These are phyloP conservation scores for Sprattus sprattus DNA, from an alignment of 2,113 vertebrate species.

Conservation along the genomic window DNA sequence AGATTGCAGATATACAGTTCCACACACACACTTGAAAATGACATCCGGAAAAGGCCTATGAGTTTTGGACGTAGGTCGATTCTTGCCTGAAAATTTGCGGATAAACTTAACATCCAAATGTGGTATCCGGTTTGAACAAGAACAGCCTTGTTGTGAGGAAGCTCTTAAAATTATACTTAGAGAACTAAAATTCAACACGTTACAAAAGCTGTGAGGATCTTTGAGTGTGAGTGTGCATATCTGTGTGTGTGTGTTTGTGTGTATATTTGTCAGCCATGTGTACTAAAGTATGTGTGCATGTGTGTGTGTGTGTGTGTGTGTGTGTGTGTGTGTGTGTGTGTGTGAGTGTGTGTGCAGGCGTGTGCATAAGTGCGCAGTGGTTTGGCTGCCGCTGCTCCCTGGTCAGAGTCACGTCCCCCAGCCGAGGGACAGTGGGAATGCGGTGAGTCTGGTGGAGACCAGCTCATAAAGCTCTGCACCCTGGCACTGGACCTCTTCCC, in stretches of 20 bases:
- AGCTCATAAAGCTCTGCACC: conserved; percentile 69
- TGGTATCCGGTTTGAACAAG: conserved; percentile 18
- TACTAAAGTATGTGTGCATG: background rate
- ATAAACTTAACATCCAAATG: conserved; percentile 20
- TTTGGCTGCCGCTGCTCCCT: conserved; percentile 62
- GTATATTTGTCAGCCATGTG: background rate
- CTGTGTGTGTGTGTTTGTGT: background rate
- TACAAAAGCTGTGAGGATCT: background rate
- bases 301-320: conserved; percentile 19
- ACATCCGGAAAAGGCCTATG: background rate
- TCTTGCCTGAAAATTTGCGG: conserved; percentile 13
- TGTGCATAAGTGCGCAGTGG: conserved; percentile 54
- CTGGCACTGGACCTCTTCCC: conserved; percentile 74
- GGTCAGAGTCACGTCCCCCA: conserved; percentile 72
- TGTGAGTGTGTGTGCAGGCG: conserved; percentile 24
- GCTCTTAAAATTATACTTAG: conserved; percentile 11
- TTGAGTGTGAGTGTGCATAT: conserved; percentile 6
- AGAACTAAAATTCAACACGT: conserved; percentile 1
- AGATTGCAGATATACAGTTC: background rate
- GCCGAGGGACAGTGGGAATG: conserved; percentile 70
- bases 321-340: conserved; percentile 26
- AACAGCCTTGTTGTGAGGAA: conserved; percentile 8
- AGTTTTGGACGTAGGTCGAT: background rate
- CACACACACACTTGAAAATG: background rate
- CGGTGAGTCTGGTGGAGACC: conserved; percentile 66